Conservation (phyloP, 2,113 vertebrate genomes). For the Gorsachius goisagi region DNA sequence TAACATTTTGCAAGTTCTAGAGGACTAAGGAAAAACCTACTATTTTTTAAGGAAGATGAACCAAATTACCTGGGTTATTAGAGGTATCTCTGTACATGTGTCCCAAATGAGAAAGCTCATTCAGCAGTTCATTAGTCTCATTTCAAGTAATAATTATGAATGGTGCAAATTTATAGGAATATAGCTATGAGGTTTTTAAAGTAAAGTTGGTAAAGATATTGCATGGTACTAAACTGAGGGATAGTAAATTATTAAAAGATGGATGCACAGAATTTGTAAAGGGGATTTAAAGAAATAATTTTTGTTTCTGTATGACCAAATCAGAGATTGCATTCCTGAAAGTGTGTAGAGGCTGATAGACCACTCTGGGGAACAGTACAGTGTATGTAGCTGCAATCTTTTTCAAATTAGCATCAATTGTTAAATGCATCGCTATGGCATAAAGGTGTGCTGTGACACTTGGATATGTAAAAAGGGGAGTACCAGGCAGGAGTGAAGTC, state of each 20-base stretch:
- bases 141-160: not conserved
- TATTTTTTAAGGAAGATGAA: not conserved
- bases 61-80: not conserved
- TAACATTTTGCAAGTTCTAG: not conserved
- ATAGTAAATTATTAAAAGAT: not conserved
- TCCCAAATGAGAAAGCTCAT: not conserved
- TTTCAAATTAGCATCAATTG: not conserved
- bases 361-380: fast-evolving
- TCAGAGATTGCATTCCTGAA: not conserved
- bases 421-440: not conserved
- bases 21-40: not conserved
- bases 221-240: not conserved
- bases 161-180: not conserved
- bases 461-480: not conserved
- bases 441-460: not conserved
- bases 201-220: not conserved
- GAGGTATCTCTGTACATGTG: not conserved
- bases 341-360: not conserved
- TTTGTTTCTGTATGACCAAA: not conserved
- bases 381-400: not conserved
- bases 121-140: not conserved
- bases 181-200: not conserved
- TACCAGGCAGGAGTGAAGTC: not conserved
- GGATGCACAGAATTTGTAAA: not conserved
- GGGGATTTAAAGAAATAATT: not conserved